Base-by-base conservation (phyloP, 2,113 vertebrate species). In the Empidonax traillii region DNA sequence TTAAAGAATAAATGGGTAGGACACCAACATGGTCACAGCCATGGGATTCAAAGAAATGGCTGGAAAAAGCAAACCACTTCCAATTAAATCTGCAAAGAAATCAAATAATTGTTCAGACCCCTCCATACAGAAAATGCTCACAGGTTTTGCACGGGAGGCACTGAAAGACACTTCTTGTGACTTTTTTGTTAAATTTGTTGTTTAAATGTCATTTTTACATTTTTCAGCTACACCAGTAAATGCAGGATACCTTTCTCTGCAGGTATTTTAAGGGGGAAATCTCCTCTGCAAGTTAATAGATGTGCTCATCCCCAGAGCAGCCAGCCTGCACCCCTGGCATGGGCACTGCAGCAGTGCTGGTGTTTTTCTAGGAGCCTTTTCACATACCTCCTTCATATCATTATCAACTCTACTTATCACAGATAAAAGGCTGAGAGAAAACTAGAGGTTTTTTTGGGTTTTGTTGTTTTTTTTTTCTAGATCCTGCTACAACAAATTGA, bases 371-470 rank as follows among this genome's bases (percentile, higher is more conserved):
- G 21, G 39, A 61, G n/a, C n/a, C 22, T 88, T 10, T 58, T 73
- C 72, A 27, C 14, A 10, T 2, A 1, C 33, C 25, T 39, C 65
- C 7, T 41, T 31, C 73, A 3, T 3, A 21, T 3, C 25, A 13
- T 17, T 25, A 67, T 14, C 56, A 18, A 10, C 44, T 4, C 33
- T 35, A 10, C 65, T 62, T 53, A 3, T 20, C 21, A 49, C 21
- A 47, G 21, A 35, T 22, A 79, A 76, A 65, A 69, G 4, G 6
- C 8, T 8, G 6, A 14, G 19, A 68, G 12, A 76, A 89, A 73
- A 14, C 9, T 31, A 2, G 0, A 2, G 4, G 2, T 1, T 46
- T 46, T 44, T 19, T 46, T 46, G 12, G 10, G 39, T 46, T 19
- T 75, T 41, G 78, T 46, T 41, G 78, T 21, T 20, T 19, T 75